Evolutionary conservation across 2,113 vertebrate genomes (phyloP).

Genomic region (Oreochromis spilurus): DNA sequence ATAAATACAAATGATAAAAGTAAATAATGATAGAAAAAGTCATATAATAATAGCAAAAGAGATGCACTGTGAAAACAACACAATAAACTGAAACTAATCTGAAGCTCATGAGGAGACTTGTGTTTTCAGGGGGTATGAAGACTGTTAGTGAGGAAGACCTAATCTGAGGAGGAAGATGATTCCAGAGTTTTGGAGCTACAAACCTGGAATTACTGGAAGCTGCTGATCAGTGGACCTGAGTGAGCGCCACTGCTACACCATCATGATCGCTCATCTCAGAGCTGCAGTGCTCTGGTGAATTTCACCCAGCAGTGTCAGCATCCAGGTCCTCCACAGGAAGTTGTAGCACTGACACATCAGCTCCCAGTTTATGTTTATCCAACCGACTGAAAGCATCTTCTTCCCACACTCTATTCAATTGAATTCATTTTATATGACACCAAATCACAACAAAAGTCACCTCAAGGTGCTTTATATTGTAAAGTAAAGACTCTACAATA

Average conservation of each 20-base stretch:
- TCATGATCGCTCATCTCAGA: not conserved
- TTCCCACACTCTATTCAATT: fast-evolving
- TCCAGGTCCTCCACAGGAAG: not conserved
- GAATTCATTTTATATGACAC: fast-evolving
- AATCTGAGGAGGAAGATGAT: not conserved
- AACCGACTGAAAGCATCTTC: fast-evolving
- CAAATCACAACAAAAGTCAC: too few relatives aligned
- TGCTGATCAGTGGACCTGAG: fast-evolving
- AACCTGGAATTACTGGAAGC: not conserved
- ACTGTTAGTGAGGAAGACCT: not conserved
- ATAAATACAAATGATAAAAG: too few relatives aligned
- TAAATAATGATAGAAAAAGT: too few relatives aligned
- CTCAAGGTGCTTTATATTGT: too few relatives aligned
- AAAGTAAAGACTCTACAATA: not conserved
- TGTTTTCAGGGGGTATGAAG: too few relatives aligned
- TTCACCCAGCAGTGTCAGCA: fast-evolving
- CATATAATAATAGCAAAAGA: too few relatives aligned
- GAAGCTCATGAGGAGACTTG: too few relatives aligned
- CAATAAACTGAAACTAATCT: too few relatives aligned
- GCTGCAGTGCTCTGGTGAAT: fast-evolving
- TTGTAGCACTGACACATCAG: not conserved
- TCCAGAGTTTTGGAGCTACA: not conserved
- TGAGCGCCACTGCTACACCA: not conserved
- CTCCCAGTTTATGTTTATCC: not conserved
- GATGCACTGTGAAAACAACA: too few relatives aligned